phyloP scores from a whole-genome alignment of 1,140 invertebrate species.

The Melipona quadrifasciata region DNA sequence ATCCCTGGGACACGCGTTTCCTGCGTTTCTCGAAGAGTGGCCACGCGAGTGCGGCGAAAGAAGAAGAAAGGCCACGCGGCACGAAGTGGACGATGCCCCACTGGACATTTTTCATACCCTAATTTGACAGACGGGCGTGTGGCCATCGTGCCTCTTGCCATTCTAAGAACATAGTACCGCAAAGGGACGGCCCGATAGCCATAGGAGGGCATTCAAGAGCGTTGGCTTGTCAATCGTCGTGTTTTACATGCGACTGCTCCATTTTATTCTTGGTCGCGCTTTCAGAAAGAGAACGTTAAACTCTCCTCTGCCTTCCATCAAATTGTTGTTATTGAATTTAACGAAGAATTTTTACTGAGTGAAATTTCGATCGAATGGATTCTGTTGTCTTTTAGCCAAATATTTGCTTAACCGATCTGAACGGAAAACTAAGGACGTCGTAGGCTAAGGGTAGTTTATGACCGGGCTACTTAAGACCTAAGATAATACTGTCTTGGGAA shows the following conservation, averaged over 20 bases:
- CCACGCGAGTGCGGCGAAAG: slow-evolving; percentile 40
- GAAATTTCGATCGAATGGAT: no score
- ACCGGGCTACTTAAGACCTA: no score
- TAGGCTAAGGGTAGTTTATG: no score
- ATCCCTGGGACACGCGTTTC: slow-evolving; percentile 67
- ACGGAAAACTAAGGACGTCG: no score
- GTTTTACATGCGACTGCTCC: slow-evolving; percentile 10
- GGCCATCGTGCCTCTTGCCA: slow-evolving; percentile 7
- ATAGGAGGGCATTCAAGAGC: neutral
- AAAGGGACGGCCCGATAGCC: neutral
- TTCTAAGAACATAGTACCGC: neutral
- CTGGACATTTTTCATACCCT: slow-evolving; percentile 73
- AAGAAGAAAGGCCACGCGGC: slow-evolving; percentile 31
- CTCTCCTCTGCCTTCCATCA: neutral
- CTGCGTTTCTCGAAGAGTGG: slow-evolving; percentile 20
- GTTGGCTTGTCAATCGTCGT: slow-evolving; percentile 7
- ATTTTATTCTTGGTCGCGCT: slow-evolving; percentile 14
- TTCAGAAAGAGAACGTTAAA: neutral
- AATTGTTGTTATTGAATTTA: neutral
- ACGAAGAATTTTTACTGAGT: no score
- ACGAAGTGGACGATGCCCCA: slow-evolving; percentile 64
- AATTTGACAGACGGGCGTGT: slow-evolving; percentile 73
- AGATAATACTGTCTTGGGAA: no score
- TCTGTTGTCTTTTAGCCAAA: no score
- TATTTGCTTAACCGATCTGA: no score